Conservation (phyloP, 1,140 invertebrate species). For the Bombus confusus region DNA sequence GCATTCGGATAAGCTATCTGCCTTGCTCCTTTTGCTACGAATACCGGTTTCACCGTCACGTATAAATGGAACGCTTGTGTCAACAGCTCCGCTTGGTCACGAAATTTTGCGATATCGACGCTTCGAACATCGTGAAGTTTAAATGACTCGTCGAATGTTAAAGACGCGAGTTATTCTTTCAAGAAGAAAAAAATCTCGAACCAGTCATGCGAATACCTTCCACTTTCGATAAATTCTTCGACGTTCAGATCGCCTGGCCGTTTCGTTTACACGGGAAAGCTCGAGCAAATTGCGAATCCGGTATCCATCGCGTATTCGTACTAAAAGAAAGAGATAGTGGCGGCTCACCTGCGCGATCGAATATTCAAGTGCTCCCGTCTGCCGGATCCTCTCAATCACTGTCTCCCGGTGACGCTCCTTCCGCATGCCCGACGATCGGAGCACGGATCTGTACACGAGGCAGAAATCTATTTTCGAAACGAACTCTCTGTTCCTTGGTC, state of each 20-base stretch:
- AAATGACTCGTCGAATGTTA: neutral
- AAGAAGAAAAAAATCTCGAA: neutral
- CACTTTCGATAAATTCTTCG: no score
- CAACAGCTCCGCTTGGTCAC: constrained; percentile 1
- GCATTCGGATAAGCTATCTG: constrained; percentile 38
- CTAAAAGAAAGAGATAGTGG: constrained; percentile 18
- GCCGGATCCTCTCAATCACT: constrained; percentile 61
- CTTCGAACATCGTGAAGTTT: no score
- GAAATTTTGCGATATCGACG: constrained; percentile 16
- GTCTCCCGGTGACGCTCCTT: constrained; percentile 51
- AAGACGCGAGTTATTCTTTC: neutral
- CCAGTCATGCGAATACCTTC: no score
- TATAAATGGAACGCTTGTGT: constrained; percentile 32
- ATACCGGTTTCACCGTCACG: constrained; percentile 40
- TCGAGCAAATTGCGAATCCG: neutral
- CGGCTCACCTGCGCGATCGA: constrained; percentile 60
- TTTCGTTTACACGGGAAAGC: neutral
- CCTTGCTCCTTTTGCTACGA: neutral
- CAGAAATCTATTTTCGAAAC: constrained; percentile 39
- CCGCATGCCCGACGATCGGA: constrained; percentile 58
- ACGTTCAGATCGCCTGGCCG: no score
- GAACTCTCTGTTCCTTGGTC: constrained; percentile 36
- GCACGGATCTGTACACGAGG: constrained; percentile 28
- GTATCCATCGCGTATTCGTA: constrained; percentile 13
- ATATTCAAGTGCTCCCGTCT: constrained; percentile 40